Percentiles rank a stretch among this genome's conserved stretches.
Evolutionary conservation across 2,888 invertebrate species (phyloP).

Genomic region (Drosophila paramelanica): DNA sequence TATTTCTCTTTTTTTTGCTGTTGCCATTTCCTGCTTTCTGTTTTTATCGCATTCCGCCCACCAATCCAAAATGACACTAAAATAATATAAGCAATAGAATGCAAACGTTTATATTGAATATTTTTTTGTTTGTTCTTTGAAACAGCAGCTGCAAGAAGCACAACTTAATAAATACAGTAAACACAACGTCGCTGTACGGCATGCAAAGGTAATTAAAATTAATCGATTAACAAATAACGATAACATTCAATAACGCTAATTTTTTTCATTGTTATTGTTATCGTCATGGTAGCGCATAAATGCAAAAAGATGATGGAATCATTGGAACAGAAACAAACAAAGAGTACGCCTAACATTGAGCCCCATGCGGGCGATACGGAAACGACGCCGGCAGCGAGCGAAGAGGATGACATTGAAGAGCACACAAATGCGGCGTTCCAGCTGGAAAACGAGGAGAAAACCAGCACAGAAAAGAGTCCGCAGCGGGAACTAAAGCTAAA

Average conservation of each 20-base stretch:
- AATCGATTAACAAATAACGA: conserved; percentile 35
- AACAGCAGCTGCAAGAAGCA: conserved; percentile 21
- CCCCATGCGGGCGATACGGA: conserved; percentile 42
- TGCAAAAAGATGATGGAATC: conserved; percentile 81
- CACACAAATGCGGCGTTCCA: conserved; percentile 38
- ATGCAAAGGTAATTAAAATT: conserved; percentile 68
- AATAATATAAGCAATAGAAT: conserved; percentile 20
- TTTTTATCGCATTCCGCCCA: conserved; percentile 26
- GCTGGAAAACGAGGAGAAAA: conserved; percentile 48
- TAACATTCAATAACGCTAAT: conserved; percentile 29
- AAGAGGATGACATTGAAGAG: conserved; percentile 61
- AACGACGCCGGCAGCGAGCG: conserved; percentile 41
- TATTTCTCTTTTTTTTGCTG: conserved; percentile 9
- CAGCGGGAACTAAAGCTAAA: conserved; percentile 11
- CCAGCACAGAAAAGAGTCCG: conserved; percentile 1
- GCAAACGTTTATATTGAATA: not conserved
- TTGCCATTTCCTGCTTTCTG: conserved; percentile 27
- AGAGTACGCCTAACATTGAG: conserved; percentile 58
- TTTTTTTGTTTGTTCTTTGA: conserved; percentile 19
- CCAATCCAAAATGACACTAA: conserved; percentile 9
- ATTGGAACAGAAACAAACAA: conserved; percentile 67
- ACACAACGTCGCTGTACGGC: conserved; percentile 63
- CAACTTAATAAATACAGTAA: conserved; percentile 34
- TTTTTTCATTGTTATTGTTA: conserved; percentile 31
- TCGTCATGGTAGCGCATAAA: conserved; percentile 62